phyloP scores from a whole-genome alignment of 2,888 invertebrate genomes.

The Drosophila greeni region DNA sequence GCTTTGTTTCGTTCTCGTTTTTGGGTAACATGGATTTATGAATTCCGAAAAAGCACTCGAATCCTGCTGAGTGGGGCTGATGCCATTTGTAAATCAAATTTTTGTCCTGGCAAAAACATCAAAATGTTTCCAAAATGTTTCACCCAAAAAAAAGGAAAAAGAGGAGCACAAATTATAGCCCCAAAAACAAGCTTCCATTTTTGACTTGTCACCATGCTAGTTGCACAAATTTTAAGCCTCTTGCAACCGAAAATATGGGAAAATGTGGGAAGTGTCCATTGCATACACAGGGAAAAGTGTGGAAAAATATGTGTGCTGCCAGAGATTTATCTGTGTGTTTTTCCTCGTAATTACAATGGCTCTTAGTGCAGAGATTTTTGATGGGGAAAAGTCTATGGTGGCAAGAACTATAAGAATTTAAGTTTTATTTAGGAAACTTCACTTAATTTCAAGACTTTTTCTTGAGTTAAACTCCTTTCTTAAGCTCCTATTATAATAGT shows the following conservation, averaged over 20 bases:
- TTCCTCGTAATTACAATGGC: background rate
- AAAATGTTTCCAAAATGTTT: slow-evolving; percentile 16
- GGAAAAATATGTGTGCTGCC: background rate
- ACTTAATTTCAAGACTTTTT: too few species aligned
- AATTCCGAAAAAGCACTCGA: slow-evolving; percentile 24
- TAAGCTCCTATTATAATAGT: background rate
- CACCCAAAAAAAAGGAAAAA: background rate
- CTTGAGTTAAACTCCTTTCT: too few species aligned
- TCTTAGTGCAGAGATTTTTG: background rate
- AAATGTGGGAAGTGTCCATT: slow-evolving; percentile 10
- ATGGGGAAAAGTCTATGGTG: background rate
- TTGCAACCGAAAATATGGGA: slow-evolving; percentile 9
- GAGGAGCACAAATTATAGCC: slow-evolving; percentile 3
- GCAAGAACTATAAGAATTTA: background rate
- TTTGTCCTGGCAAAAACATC: slow-evolving; percentile 20
- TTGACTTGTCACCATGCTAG: slow-evolving; percentile 18
- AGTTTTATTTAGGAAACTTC: background rate
- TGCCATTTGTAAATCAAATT: slow-evolving; percentile 42
- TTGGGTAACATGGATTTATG: slow-evolving; percentile 35
- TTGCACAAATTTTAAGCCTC: slow-evolving; percentile 28
- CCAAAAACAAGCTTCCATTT: slow-evolving; percentile 19
- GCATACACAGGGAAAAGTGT: background rate
- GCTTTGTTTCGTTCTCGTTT: slow-evolving; percentile 16
- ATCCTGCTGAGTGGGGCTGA: slow-evolving; percentile 5
- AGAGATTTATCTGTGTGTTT: slow-evolving; percentile 4